Percentiles rank a stretch among this genome's conserved stretches.
phyloP scores from a whole-genome alignment of 2,113 vertebrate genomes.

The Holacanthus passer region DNA sequence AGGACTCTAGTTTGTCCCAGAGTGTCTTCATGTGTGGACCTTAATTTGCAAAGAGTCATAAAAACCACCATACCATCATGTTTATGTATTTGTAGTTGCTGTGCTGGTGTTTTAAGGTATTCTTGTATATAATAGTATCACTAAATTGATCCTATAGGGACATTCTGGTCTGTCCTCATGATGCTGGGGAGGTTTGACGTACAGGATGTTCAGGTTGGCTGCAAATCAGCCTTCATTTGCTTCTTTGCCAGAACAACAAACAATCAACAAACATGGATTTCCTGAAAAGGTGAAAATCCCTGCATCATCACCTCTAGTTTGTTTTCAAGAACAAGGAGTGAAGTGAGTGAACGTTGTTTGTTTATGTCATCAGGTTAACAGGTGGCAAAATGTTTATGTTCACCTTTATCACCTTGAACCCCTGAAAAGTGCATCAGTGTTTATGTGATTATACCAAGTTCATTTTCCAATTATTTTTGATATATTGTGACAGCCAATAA shows the following conservation, averaged over 20 bases:
- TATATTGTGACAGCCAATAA: neutral
- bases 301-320: neutral
- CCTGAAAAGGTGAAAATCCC: neutral
- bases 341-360: slow-evolving; percentile 9
- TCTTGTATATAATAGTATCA: neutral
- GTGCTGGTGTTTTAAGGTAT: neutral
- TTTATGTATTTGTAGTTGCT: neutral
- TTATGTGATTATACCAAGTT: too few relatives aligned
- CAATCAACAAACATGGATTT: slow-evolving; percentile 15
- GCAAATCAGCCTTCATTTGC: neutral
- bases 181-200: slow-evolving; percentile 10
- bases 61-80: too few relatives aligned
- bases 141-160: neutral
- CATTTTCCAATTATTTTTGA: neutral
- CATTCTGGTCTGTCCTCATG: neutral
- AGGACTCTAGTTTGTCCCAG: neutral
- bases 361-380: neutral
- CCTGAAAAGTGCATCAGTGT: neutral
- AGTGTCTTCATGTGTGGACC: neutral
- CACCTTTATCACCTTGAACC: neutral
- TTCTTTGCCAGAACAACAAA: neutral
- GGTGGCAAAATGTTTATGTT: neutral
- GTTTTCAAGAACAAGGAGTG: neutral
- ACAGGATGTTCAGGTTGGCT: neutral
- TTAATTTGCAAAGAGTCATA: neutral